phyloP scores from a whole-genome alignment of 2,888 invertebrate species.

The Epirrhoe alternata region DNA sequence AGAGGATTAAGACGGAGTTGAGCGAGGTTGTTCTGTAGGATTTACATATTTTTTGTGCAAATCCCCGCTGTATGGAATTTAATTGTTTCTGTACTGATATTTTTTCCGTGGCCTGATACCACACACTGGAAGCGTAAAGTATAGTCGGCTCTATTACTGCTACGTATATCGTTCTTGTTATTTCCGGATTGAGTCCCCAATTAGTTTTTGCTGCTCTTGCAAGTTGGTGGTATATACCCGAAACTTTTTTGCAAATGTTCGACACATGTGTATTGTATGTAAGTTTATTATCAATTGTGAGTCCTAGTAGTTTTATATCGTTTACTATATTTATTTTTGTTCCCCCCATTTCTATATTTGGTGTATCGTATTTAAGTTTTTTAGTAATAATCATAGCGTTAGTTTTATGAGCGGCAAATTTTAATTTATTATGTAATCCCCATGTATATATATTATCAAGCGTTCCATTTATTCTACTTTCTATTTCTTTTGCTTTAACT shows the following conservation, averaged over 20 bases:
- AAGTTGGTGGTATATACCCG: too few species aligned
- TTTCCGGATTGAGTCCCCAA: too few species aligned
- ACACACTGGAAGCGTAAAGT: neutral
- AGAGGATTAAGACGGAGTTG: neutral
- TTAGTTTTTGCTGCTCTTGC: too few species aligned
- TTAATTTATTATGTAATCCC: neutral
- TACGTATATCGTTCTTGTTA: neutral
- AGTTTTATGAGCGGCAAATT: neutral
- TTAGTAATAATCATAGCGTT: neutral
- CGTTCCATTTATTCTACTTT: neutral
- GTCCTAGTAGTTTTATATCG: neutral
- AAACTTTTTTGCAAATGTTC: too few species aligned
- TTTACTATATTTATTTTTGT: neutral
- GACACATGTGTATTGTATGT: too few species aligned
- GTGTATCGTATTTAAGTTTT: slow-evolving; percentile 1
- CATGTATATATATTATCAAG: neutral
- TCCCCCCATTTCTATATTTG: slow-evolving; percentile 1
- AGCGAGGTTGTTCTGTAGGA: neutral
- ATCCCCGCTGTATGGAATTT: neutral
- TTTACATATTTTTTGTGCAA: neutral
- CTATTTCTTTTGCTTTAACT: neutral
- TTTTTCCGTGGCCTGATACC: neutral
- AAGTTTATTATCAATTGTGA: neutral
- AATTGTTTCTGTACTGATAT: neutral
- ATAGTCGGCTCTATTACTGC: slow-evolving; percentile 19